phyloP scores from a whole-genome alignment of 2,797 vertebrate species.

The Ptychadena robeensis region DNA sequence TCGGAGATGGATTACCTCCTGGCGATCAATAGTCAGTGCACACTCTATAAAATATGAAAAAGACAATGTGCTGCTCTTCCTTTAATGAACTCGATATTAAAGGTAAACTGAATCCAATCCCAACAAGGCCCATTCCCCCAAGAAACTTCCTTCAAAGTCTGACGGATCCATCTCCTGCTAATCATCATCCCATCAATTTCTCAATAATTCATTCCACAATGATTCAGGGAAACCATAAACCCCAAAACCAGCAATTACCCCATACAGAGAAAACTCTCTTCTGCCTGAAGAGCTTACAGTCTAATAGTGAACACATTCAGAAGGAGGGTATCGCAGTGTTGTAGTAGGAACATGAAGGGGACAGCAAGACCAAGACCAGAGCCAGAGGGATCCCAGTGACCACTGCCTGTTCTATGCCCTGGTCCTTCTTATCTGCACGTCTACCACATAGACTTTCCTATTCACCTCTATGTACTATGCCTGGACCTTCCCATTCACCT shows the following conservation, averaged over 20 bases:
- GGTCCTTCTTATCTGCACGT: too few relatives aligned
- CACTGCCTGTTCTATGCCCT: too few relatives aligned
- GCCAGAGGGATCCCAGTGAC: too few relatives aligned
- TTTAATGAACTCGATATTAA: conserved; percentile 1
- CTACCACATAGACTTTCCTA: too few relatives aligned
- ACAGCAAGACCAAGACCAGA: too few relatives aligned
- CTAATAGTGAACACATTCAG: background rate
- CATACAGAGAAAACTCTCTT: too few relatives aligned
- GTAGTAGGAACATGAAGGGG: background rate
- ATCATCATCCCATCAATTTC: conserved; percentile 22
- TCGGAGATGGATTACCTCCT: background rate
- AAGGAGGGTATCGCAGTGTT: background rate
- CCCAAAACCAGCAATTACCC: too few relatives aligned
- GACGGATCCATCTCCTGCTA: conserved; percentile 2
- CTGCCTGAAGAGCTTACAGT: background rate
- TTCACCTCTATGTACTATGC: too few relatives aligned
- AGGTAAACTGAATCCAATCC: background rate
- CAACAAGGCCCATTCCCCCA: background rate
- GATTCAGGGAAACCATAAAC: background rate
- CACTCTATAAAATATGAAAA: background rate
- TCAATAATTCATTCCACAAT: background rate
- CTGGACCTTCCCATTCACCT: too few relatives aligned
- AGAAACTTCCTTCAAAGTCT: background rate
- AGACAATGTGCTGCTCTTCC: background rate
- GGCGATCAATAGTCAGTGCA: background rate